Percentiles rank a stretch among this genome's conserved stretches.
Conservation (phyloP, 2,888 invertebrate genomes). For the Colletes collaris region DNA sequence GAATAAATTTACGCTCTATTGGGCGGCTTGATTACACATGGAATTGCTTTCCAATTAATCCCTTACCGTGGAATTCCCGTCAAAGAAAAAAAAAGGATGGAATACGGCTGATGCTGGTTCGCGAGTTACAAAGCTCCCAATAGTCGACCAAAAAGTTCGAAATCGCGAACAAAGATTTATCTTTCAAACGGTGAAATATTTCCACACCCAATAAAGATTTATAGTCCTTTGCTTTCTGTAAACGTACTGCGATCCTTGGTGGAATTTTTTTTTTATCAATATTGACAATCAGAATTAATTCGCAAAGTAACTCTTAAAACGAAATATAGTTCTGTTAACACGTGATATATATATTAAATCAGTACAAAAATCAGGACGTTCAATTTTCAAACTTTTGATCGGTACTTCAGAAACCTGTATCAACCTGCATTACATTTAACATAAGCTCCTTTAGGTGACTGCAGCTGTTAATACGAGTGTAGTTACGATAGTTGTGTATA, state of each 20-base stretch:
- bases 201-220: neutral
- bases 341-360: no score
- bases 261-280: neutral
- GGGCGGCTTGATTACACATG: slow-evolving; percentile 4
- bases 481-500: no score
- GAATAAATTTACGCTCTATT: neutral
- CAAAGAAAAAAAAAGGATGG: neutral
- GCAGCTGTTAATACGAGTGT: no score
- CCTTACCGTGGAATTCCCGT: neutral
- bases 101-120: neutral
- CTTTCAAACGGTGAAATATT: neutral
- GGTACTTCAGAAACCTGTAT: no score
- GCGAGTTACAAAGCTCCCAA: slow-evolving; percentile 20
- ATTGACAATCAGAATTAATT: neutral
- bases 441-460: no score
- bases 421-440: no score
- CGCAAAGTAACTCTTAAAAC: no score
- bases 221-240: neutral
- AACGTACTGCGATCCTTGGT: neutral
- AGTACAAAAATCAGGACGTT: no score
- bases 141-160: slow-evolving; percentile 12
- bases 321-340: no score
- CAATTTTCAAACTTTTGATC: no score
- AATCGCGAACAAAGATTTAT: slow-evolving; percentile 21
- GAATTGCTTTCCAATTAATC: slow-evolving; percentile 26